Evolutionary conservation across 2,888 invertebrate genomes (phyloP), one percentile per base, ranked within the genome.

Genomic region (Perizoma affinitatum): DNA sequence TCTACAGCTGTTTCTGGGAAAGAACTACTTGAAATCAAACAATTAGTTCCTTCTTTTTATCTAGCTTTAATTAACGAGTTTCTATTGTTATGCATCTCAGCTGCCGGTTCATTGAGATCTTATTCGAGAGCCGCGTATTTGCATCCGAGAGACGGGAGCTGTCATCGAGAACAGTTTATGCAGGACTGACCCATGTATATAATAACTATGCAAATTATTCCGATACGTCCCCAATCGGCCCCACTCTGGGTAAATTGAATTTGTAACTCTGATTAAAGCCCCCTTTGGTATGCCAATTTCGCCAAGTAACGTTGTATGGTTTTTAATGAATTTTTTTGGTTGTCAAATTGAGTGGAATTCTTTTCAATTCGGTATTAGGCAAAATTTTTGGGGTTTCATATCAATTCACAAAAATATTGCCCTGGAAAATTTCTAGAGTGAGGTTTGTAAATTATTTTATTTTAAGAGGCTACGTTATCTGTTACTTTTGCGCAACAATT

Each of bases 151-250:
- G 83, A 82, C 80, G 80, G 82, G 76, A 82, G 82, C 85, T 86
- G 88, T 88, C 87, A 87, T 81, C 84, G 79, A 74, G 72, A 76
- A 75, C 77, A 81, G 86, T 86, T 89, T 87, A 89, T 87, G 86
- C 88, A 85, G 86, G 83, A 81, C 80, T 88, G 90, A 88, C 87
- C 90, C 87, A 82, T 88, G 90, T 88, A 89, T 89, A 90, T 88
- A 90, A 91, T 90, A 90, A 89, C 88, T 90, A 92, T 91, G 91
- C 90, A 90, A 91, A 91, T 91, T 85, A 85, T 86, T 84, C 85
- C 83, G 84, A 88, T 89, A 87, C 80, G 83, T 78, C 79, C 86
- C 86, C 84, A 86, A 88, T 87, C 83, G 83, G 79, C 78, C 78
- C 76, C 78, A 77, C 73, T 75, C 76, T 73, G 79, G 74, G 83